Evolutionary conservation across 2,113 vertebrate genomes (phyloP).

Genomic region (Bufo bufo): DNA sequence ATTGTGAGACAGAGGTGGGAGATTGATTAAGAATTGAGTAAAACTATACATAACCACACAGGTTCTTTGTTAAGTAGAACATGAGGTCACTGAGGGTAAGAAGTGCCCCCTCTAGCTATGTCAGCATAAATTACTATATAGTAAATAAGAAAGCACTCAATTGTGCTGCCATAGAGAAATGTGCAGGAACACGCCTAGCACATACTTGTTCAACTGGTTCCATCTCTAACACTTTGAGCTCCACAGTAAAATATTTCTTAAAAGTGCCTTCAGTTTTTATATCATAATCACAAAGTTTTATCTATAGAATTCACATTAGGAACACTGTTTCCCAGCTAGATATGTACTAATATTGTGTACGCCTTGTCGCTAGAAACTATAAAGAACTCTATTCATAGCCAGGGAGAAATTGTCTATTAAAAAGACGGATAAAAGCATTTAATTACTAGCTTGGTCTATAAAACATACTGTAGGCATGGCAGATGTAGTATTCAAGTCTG

Average conservation of each 20-base stretch:
- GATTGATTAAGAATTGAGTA: conserved; percentile 69
- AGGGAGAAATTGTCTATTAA: conserved; percentile 27
- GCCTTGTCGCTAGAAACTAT: not conserved
- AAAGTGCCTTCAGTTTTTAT: not conserved
- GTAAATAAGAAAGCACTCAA: conserved; percentile 63
- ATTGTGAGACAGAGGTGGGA: conserved; percentile 72
- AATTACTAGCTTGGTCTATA: conserved; percentile 59
- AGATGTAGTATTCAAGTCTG: conserved; percentile 39
- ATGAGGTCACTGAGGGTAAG: conserved; percentile 52
- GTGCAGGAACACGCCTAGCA: conserved; percentile 20
- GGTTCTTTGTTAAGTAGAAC: conserved; percentile 62
- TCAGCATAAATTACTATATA: conserved; percentile 65
- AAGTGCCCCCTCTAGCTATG: conserved; percentile 59
- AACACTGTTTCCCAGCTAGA: not conserved
- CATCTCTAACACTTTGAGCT: conserved; percentile 56
- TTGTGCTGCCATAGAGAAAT: conserved; percentile 56
- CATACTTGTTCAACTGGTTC: conserved; percentile 68
- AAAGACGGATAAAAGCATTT: conserved; percentile 59
- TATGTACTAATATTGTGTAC: not conserved
- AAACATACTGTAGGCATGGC: conserved; percentile 55
- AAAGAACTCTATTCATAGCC: not conserved
- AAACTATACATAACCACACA: conserved; percentile 60
- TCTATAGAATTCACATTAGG: not conserved
- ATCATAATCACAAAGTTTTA: not conserved
- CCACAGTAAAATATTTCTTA: not conserved